Evolutionary conservation across 23 tunicate species (phyloP).

Genomic region (Trididemnum clinides): DNA sequence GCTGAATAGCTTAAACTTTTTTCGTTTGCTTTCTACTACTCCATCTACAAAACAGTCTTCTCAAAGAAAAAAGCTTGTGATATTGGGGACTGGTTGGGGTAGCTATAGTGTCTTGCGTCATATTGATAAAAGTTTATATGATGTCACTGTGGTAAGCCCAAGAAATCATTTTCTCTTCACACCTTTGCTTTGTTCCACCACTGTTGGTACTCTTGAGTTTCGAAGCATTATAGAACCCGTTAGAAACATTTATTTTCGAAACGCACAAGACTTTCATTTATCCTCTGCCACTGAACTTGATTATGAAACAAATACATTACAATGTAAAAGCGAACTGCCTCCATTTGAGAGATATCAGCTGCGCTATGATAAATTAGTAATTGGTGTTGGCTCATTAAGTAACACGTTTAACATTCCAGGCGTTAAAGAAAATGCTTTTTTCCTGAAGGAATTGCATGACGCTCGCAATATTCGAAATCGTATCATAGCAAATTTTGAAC

Average conservation of each 20-base stretch:
- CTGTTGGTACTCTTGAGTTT: slow-evolving; percentile 93
- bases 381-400: slow-evolving; percentile 87
- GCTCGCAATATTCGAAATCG: slow-evolving; percentile 75
- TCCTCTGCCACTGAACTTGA: slow-evolving; percentile 68
- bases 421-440: slow-evolving; percentile 69
- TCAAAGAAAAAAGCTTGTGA: slow-evolving; percentile 59
- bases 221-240: slow-evolving; percentile 96
- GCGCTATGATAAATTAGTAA: slow-evolving; percentile 70
- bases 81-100: slow-evolving; percentile 92
- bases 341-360: slow-evolving; percentile 41
- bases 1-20: too few relatives aligned
- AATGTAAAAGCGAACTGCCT: slow-evolving; percentile 68
- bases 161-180: slow-evolving; percentile 93
- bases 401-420: slow-evolving; percentile 85
- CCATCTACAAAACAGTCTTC: too few relatives aligned
- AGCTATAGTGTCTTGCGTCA: slow-evolving; percentile 83
- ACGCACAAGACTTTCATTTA: slow-evolving; percentile 71
- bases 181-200: slow-evolving; percentile 87
- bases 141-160: slow-evolving; percentile 80
- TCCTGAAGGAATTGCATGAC: slow-evolving; percentile 75
- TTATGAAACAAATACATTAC: slow-evolving; percentile 23
- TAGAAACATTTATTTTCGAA: slow-evolving; percentile 60
- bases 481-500: slow-evolving; percentile 81
- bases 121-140: slow-evolving; percentile 65
- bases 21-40: too few relatives aligned